Percentiles rank a stretch among this genome's conserved stretches.
Conservation (phyloP, 2,888 invertebrate species). For the Drosophila mercatorum region DNA sequence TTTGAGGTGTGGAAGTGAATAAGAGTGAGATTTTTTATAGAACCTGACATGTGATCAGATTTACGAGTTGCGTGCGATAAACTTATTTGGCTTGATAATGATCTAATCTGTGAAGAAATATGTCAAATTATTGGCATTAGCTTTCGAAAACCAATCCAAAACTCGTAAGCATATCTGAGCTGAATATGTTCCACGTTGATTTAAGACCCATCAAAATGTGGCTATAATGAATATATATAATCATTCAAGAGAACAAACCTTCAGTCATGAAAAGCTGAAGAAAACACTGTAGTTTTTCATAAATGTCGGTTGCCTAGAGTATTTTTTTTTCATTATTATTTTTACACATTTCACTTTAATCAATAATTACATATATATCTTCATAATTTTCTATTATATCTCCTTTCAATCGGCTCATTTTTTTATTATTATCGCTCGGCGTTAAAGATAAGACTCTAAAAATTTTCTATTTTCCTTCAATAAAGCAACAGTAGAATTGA, state of each 20-base stretch:
- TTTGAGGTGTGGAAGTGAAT: neutral
- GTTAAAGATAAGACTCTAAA: neutral
- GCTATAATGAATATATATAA: neutral
- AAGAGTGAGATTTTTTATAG: neutral
- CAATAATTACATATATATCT: neutral
- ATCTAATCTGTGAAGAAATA: slow-evolving; percentile 42
- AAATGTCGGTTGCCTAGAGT: too few relatives aligned
- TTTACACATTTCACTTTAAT: neutral
- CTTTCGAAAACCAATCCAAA: slow-evolving; percentile 14
- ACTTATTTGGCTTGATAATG: slow-evolving; percentile 41
- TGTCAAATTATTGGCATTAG: neutral
- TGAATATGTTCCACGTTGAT: neutral
- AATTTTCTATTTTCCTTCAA: neutral
- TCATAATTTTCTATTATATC: neutral
- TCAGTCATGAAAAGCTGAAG: too few relatives aligned
- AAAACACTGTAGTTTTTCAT: too few relatives aligned
- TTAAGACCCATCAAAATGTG: too few relatives aligned
- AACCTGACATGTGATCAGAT: slow-evolving; percentile 62
- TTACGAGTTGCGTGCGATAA: slow-evolving; percentile 39
- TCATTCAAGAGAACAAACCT: neutral
- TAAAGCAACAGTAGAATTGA: neutral
- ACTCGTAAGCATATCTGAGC: neutral
- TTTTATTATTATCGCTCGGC: neutral
- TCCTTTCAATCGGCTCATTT: neutral
- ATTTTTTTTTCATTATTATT: neutral